These are phyloP conservation scores for Phymorhynchus buccinoides DNA, from an alignment of 1,140 invertebrate genomes.

Conservation along the genomic window DNA sequence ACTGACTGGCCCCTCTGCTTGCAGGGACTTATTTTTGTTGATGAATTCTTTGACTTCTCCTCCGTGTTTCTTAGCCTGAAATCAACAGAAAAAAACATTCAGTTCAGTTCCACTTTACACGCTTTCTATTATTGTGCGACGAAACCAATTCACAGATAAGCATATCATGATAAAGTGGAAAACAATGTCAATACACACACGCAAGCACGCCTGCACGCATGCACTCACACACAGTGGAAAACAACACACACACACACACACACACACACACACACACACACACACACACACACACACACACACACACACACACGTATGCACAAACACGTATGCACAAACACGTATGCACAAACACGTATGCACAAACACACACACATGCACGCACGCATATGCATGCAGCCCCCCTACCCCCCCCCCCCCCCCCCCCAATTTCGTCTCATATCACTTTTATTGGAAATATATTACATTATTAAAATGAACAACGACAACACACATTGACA, in stretches of 20 bases:
- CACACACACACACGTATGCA: background rate
- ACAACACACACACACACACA: background rate
- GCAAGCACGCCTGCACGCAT: too few relatives aligned
- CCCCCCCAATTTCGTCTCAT: too few relatives aligned
- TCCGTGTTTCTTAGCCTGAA: constrained; percentile 61
- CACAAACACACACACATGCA: background rate
- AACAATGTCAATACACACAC: too few relatives aligned
- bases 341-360: background rate
- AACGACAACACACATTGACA: background rate
- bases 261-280: background rate
- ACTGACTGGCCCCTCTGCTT: constrained; percentile 64
- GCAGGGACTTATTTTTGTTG: constrained; percentile 55
- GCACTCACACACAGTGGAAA: too few relatives aligned
- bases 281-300: constrained; percentile 10
- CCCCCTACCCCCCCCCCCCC: too few relatives aligned
- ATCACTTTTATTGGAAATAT: too few relatives aligned
- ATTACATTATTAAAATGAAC: too few relatives aligned
- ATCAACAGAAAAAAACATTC: too few relatives aligned
- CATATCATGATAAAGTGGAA: too few relatives aligned
- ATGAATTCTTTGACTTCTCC: constrained; percentile 58
- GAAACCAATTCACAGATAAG: too few relatives aligned
- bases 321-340: background rate
- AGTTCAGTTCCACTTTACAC: too few relatives aligned
- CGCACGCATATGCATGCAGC: background rate
- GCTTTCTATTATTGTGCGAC: too few relatives aligned